Conservation (phyloP, 1,140 invertebrate genomes). For the Acromyrmex charruanus region DNA sequence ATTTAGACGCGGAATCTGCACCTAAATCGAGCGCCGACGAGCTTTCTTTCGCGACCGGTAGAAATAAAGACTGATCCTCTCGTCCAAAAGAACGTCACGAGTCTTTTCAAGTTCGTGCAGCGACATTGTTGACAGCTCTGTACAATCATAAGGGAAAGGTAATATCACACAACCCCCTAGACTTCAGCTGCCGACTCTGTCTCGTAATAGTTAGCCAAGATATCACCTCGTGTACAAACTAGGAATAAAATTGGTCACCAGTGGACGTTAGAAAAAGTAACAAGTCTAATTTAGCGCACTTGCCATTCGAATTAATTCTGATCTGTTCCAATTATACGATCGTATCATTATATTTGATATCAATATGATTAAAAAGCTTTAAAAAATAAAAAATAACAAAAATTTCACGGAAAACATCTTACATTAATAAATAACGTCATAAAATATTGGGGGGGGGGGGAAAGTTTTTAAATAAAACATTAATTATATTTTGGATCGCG, state of each 20-base stretch:
- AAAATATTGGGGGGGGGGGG: too few species aligned
- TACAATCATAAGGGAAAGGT: conserved; percentile 28
- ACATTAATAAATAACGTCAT: too few species aligned
- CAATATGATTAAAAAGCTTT: too few species aligned
- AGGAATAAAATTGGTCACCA: not conserved
- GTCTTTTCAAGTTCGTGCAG: conserved; percentile 36
- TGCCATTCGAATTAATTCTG: too few species aligned
- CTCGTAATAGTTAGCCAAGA: not conserved
- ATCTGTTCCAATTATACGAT: too few species aligned
- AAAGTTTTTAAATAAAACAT: too few species aligned
- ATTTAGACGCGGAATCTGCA: conserved; percentile 85
- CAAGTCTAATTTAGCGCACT: not conserved
- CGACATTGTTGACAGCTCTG: conserved; percentile 47
- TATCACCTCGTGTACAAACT: not conserved
- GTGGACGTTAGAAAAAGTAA: not conserved
- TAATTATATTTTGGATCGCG: too few species aligned
- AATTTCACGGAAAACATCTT: too few species aligned
- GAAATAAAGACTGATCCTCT: conserved; percentile 59
- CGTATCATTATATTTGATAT: too few species aligned
- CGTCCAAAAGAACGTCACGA: conserved; percentile 39
- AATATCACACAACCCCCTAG: conserved; percentile 24
- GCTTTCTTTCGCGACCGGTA: conserved; percentile 62
- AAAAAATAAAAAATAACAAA: too few species aligned
- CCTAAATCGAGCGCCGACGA: conserved; percentile 46
- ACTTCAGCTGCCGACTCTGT: conserved; percentile 25